Conservation (phyloP, 92 coral and sea anemone genomes). For the Plumapathes pennacea region DNA sequence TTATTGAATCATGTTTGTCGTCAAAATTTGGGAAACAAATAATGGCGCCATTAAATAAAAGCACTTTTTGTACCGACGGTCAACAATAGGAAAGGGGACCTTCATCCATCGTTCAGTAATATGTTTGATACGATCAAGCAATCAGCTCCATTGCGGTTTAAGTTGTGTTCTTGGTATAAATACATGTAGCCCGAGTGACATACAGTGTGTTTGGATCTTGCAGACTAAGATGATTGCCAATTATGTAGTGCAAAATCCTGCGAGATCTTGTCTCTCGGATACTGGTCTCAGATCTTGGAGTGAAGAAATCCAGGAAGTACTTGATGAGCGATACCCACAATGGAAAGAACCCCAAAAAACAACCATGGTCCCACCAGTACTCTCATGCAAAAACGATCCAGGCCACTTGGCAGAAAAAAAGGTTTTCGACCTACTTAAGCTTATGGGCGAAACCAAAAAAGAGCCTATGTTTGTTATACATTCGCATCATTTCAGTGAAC, state of each 20-base stretch:
- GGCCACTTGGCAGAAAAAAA: constrained; percentile 20
- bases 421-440: constrained; percentile 6
- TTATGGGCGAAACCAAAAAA: not conserved
- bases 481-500: constrained; percentile 10
- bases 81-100: too few species aligned
- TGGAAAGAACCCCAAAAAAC: constrained; percentile 21
- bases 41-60: too few species aligned
- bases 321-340: constrained; percentile 9
- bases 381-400: not conserved
- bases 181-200: too few species aligned
- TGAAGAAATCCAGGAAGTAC: constrained; percentile 7
- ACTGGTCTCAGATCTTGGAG: constrained; percentile 26
- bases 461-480: constrained; percentile 57
- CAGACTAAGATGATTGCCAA: too few species aligned
- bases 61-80: too few species aligned
- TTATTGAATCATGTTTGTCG: too few species aligned
- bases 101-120: too few species aligned
- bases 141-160: too few species aligned
- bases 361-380: constrained; percentile 29
- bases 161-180: too few species aligned
- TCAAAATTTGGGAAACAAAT: too few species aligned
- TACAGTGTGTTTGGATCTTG: too few species aligned
- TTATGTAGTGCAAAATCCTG: not conserved
- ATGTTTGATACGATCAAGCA: too few species aligned
- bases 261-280: constrained; percentile 5